Percentiles rank a stretch among this genome's conserved stretches.
Evolutionary conservation across 2,888 invertebrate genomes (phyloP).

Genomic region (Chloromyia formosa): DNA sequence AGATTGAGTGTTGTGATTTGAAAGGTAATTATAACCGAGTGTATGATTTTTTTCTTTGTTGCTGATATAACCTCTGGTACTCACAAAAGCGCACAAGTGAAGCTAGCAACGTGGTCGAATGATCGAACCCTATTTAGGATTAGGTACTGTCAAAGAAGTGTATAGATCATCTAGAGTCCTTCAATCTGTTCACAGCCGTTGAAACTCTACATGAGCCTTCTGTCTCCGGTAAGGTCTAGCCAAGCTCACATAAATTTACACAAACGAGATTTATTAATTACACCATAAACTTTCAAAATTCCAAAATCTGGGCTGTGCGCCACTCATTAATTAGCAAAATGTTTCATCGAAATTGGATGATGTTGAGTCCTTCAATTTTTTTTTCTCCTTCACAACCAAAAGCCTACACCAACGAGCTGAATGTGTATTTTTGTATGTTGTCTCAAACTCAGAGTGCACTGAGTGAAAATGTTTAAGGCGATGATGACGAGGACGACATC

Average conservation of each 20-base stretch:
- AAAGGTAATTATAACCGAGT: background rate
- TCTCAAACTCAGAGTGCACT: background rate
- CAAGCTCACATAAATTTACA: too few species aligned
- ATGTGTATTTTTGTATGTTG: slow-evolving; percentile 10
- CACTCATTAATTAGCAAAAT: background rate
- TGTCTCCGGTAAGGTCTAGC: too few species aligned
- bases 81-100: too few species aligned
- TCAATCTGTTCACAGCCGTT: too few species aligned
- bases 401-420: background rate
- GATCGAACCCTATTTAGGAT: too few species aligned
- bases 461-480: background rate
- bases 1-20: background rate
- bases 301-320: background rate
- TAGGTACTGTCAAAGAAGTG: too few species aligned
- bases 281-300: background rate
- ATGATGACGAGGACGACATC: background rate
- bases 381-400: too few species aligned
- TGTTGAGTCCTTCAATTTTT: background rate
- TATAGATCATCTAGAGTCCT: too few species aligned
- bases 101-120: too few species aligned
- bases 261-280: background rate
- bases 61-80: too few species aligned
- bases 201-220: too few species aligned
- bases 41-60: too few species aligned
- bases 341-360: background rate